Conservation (phyloP, 2,113 vertebrate species). For the Pan troglodytes region NHGRI_mPanTro3-v2.1_pri NC_086016.1:47217501-47218000, state of each 20-base stretch:
- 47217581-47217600: background rate
- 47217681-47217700: background rate
- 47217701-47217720: accelerated
- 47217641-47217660: background rate
- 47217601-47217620: background rate
- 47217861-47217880: background rate
- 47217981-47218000: accelerated
- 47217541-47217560: background rate
- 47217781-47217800: accelerated
- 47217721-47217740: background rate
- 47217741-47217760: background rate
- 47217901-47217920: background rate
- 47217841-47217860: background rate
- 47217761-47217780: background rate
- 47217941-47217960: background rate
- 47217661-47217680: background rate
- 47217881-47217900: background rate
- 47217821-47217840: background rate
- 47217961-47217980: too few species aligned
- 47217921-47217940: too few species aligned
- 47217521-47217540: background rate
- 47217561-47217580: background rate
- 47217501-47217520: background rate
- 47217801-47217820: background rate
- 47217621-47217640: background rate